A percentile compares a stretch with the other conserved stretches of the same genome.
Conservation (phyloP, 1,140 invertebrate genomes). For the Telenomus remus region DNA sequence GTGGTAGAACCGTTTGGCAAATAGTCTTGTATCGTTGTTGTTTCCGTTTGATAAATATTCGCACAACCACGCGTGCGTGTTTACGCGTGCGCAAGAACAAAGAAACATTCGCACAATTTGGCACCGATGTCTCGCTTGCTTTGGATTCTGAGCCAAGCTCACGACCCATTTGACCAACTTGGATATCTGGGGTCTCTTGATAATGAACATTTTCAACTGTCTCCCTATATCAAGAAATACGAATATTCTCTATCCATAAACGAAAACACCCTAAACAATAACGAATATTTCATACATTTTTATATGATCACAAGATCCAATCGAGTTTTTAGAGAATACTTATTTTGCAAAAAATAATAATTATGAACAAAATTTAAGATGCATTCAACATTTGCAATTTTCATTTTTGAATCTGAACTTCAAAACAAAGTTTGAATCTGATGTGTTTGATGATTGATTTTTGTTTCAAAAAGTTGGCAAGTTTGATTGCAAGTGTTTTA, state of each 20-base stretch:
- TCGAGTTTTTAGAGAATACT: too few relatives aligned
- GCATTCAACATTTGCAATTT: too few relatives aligned
- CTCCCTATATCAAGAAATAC: conserved; percentile 2
- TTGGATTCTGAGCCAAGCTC: conserved; percentile 57
- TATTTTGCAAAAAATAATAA: too few relatives aligned
- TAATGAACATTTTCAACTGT: conserved; percentile 36
- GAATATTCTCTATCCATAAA: too few relatives aligned
- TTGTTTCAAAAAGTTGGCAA: neutral
- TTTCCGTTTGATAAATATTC: conserved; percentile 34
- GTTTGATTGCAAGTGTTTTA: neutral
- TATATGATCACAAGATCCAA: too few relatives aligned
- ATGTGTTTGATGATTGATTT: neutral
- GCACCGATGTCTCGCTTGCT: conserved; percentile 47
- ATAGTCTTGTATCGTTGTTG: conserved; percentile 26
- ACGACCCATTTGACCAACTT: conserved; percentile 58
- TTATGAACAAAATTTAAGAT: too few relatives aligned
- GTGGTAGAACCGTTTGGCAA: too few relatives aligned
- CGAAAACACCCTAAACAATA: too few relatives aligned
- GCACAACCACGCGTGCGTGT: conserved; percentile 25
- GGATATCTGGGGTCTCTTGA: conserved; percentile 40
- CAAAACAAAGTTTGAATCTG: too few relatives aligned
- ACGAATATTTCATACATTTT: too few relatives aligned
- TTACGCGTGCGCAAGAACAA: conserved; percentile 50
- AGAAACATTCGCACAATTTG: conserved; percentile 46
- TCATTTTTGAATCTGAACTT: too few relatives aligned